Conservation (phyloP, 2,113 vertebrate genomes). For the Phyllostomus hastatus region DNA sequence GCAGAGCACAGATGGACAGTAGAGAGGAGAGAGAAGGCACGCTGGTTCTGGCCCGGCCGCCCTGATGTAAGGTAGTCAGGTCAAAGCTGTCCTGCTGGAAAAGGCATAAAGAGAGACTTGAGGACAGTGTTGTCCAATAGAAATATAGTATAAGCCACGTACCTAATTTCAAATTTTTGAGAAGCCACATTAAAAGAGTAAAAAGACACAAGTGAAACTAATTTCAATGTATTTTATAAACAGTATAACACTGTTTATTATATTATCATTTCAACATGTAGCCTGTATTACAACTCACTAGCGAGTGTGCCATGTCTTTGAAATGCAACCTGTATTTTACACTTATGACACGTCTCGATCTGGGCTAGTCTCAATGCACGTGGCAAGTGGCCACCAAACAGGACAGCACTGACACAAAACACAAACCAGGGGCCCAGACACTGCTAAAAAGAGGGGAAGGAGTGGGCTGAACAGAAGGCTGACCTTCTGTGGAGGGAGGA, state of each 20-base stretch:
- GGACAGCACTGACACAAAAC: not conserved
- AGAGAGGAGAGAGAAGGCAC: not conserved
- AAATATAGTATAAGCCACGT: not conserved
- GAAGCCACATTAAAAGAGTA: not conserved
- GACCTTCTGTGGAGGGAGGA: not conserved
- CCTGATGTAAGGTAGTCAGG: not conserved
- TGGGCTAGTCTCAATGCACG: not conserved
- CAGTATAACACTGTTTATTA: not conserved
- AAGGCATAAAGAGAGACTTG: not conserved
- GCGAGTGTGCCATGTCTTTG: not conserved
- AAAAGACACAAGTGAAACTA: not conserved
- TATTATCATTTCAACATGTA: not conserved
- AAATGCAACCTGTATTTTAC: not conserved
- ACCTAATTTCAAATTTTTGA: not conserved
- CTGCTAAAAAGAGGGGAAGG: not conserved
- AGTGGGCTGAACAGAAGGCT: not conserved
- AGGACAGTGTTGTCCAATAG: not conserved
- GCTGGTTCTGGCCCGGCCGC: not conserved
- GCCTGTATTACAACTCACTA: not conserved
- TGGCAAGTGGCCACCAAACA: not conserved
- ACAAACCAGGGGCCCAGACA: not conserved
- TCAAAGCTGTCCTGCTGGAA: not conserved
- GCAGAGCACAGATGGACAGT: not conserved
- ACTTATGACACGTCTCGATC: not conserved
- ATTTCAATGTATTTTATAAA: slow-evolving; percentile 15